Conservation (phyloP, 2,888 invertebrate genomes). For the Synanthedon vespiformis region DNA sequence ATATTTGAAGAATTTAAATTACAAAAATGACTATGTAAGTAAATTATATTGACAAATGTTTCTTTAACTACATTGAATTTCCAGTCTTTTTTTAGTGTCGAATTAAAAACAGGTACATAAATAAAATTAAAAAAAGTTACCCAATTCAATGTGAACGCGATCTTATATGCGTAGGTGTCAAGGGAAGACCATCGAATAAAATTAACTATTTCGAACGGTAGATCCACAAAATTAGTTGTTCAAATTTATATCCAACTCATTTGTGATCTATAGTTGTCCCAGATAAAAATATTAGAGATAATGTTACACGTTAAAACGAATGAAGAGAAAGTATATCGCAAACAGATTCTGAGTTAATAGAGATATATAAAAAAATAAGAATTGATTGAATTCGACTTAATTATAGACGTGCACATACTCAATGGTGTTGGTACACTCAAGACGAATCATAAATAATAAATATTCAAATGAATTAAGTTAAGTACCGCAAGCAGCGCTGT, state of each 20-base stretch:
- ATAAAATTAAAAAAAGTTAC: background rate
- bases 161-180: constrained; percentile 35
- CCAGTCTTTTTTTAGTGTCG: too few species aligned
- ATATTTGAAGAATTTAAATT: too few species aligned
- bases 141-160: constrained; percentile 26
- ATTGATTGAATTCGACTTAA: constrained; percentile 38
- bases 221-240: constrained; percentile 41
- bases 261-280: constrained; percentile 27
- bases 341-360: constrained; percentile 5
- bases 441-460: constrained; percentile 50
- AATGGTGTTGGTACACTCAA: constrained; percentile 36
- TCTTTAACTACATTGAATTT: too few species aligned
- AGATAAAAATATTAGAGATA: constrained; percentile 2
- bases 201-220: constrained; percentile 32
- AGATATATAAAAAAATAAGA: constrained; percentile 14
- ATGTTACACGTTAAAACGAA: too few species aligned
- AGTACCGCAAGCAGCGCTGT: constrained; percentile 49
- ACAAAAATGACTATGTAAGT: too few species aligned
- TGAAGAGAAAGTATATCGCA: constrained; percentile 11
- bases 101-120: too few species aligned
- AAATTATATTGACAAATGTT: too few species aligned
- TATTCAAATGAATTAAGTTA: constrained; percentile 61
- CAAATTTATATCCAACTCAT: constrained; percentile 35
- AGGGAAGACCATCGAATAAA: constrained; percentile 33
- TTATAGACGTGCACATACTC: constrained; percentile 25